Percentiles rank a stretch among this genome's conserved stretches.
These are phyloP conservation scores for Seriola dumerili DNA, from an alignment of 2,113 vertebrate genomes.

Conservation along the genomic window DNA sequence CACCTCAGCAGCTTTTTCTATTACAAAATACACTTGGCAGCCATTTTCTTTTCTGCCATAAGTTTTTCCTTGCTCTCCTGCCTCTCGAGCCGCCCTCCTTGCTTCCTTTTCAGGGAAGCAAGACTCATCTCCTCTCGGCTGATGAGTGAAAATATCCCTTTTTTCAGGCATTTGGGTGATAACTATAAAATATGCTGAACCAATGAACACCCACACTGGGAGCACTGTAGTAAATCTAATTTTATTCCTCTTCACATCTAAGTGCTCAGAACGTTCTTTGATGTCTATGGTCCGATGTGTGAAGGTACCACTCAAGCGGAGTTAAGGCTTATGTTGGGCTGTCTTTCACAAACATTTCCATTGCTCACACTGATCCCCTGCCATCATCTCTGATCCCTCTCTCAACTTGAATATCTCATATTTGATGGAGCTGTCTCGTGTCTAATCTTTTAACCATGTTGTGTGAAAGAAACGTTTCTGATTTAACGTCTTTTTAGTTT, in stretches of 20 bases:
- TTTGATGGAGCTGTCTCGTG: conserved; percentile 34
- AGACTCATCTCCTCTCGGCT: conserved; percentile 22
- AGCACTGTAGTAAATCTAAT: conserved; percentile 61
- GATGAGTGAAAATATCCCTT: conserved; percentile 40
- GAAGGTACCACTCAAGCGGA: conserved; percentile 25
- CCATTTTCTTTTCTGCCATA: conserved; percentile 16
- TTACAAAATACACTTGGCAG: conserved; percentile 16
- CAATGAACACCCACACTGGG: conserved; percentile 57
- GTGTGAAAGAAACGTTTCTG: conserved; percentile 35
- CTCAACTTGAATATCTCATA: conserved; percentile 31
- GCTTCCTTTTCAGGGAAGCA: conserved; percentile 27
- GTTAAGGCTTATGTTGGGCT: conserved; percentile 40
- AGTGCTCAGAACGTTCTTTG: conserved; percentile 56
- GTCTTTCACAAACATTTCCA: conserved; percentile 42
- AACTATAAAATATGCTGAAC: conserved; percentile 66
- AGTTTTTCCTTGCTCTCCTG: conserved; percentile 11
- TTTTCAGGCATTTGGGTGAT: conserved; percentile 55
- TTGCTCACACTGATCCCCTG: conserved; percentile 46
- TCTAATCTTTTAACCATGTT: conserved; percentile 53
- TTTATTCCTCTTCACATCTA: conserved; percentile 53
- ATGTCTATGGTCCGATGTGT: conserved; percentile 46
- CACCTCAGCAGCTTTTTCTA: background rate
- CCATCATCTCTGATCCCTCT: conserved; percentile 44
- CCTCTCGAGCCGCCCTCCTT: conserved; percentile 22
- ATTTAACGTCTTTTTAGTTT: conserved; percentile 44